These are phyloP conservation scores for Tethea ocularis DNA, from an alignment of 2,888 invertebrate genomes.

Conservation along the genomic window DNA sequence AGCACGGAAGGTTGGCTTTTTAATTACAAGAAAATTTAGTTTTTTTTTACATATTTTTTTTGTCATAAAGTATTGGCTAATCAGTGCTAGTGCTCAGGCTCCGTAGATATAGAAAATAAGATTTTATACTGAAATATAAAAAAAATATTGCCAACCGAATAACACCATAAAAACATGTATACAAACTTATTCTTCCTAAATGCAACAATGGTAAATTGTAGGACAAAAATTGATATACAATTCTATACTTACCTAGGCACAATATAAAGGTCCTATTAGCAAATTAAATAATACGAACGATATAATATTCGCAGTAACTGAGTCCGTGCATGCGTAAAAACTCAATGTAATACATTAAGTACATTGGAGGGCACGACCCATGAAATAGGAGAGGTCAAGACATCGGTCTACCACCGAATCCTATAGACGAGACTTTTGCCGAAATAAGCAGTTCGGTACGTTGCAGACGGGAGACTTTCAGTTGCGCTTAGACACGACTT, in stretches of 20 bases:
- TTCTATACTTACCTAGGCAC: not conserved
- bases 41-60: not conserved
- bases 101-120: too few species aligned
- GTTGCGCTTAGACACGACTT: constrained; percentile 4
- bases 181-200: too few species aligned
- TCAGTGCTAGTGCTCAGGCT: too few species aligned
- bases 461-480: constrained; percentile 32
- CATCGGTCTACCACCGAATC: constrained; percentile 41
- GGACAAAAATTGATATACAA: too few species aligned
- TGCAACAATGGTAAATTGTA: too few species aligned
- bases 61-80: not conserved
- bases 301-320: not conserved
- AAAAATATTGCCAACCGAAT: too few species aligned
- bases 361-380: constrained; percentile 48
- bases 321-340: constrained; percentile 32
- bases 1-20: constrained; percentile 9
- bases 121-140: too few species aligned
- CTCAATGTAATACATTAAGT: constrained; percentile 50
- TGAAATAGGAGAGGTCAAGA: constrained; percentile 57
- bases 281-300: constrained; percentile 5
- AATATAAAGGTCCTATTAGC: not conserved
- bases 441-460: constrained; percentile 31
- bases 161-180: too few species aligned
- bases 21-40: constrained; percentile 25
- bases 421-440: constrained; percentile 37